Percentiles rank a stretch among this genome's conserved stretches.
Conservation (phyloP, 2,113 vertebrate species). For the Eubucco bourcierii region DNA sequence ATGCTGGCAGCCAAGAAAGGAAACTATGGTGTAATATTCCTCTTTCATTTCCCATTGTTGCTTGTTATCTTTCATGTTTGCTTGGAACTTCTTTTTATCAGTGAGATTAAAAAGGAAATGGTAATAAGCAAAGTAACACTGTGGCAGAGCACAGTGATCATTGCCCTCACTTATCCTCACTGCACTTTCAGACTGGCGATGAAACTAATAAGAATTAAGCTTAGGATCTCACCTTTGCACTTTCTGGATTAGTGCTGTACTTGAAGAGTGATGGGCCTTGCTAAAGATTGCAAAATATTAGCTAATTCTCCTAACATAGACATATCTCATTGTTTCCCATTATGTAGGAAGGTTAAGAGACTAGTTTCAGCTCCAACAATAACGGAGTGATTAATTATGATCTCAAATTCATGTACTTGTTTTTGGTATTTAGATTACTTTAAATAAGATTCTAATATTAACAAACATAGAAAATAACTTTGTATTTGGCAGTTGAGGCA, state of each 20-base stretch:
- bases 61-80: neutral
- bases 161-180: neutral
- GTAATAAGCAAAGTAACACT: neutral
- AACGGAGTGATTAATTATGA: neutral
- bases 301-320: neutral
- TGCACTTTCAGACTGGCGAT: neutral
- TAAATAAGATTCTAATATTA: neutral
- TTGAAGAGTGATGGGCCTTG: neutral
- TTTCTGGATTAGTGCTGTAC: neutral
- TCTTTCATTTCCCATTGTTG: neutral
- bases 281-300: neutral
- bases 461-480: neutral
- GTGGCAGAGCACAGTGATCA: neutral
- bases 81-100: neutral
- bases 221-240: neutral
- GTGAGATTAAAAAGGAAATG: neutral
- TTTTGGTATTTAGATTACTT: neutral
- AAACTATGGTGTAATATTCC: neutral
- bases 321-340: neutral
- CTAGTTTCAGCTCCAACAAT: neutral
- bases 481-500: neutral
- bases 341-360: neutral
- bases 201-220: neutral
- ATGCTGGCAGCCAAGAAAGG: neutral
- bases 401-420: neutral